These are phyloP conservation scores for Colinus virginianus DNA, from an alignment of 2,113 vertebrate genomes.

Conservation along the genomic window DNA sequence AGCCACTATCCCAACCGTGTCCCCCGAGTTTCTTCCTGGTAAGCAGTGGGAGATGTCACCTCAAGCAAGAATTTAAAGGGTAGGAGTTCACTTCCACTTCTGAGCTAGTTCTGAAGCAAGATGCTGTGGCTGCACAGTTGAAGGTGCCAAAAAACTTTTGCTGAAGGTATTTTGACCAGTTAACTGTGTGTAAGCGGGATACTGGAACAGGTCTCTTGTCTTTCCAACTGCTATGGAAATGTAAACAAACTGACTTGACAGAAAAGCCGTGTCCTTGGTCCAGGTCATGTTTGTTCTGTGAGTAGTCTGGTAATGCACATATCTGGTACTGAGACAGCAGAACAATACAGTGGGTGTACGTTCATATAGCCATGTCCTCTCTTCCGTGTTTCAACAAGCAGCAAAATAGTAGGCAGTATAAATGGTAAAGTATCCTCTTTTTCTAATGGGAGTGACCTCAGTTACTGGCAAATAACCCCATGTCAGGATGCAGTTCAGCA, in stretches of 20 bases:
- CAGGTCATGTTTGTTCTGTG: neutral
- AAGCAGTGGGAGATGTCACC: neutral
- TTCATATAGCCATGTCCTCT: neutral
- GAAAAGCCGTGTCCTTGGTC: neutral
- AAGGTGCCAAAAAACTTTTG: neutral
- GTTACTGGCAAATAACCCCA: neutral
- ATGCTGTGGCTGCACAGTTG: neutral
- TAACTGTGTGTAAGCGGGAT: neutral
- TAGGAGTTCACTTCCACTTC: neutral
- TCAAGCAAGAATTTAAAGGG: neutral
- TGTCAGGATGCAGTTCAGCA: neutral
- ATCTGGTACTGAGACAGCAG: neutral
- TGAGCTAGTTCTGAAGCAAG: neutral
- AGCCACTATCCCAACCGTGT: conserved; percentile 78
- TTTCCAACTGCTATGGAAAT: neutral
- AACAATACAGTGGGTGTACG: neutral
- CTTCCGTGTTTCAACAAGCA: conserved; percentile 6
- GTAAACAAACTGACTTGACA: neutral
- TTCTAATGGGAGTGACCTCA: neutral
- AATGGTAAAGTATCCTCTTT: neutral
- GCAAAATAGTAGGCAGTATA: neutral
- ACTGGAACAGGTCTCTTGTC: neutral
- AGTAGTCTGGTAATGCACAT: neutral
- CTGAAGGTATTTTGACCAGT: neutral
- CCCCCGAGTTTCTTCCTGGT: conserved; percentile 83